Evolutionary conservation across 2,797 vertebrate species (phyloP).

Genomic region (Cetoscarus ocellatus): DNA sequence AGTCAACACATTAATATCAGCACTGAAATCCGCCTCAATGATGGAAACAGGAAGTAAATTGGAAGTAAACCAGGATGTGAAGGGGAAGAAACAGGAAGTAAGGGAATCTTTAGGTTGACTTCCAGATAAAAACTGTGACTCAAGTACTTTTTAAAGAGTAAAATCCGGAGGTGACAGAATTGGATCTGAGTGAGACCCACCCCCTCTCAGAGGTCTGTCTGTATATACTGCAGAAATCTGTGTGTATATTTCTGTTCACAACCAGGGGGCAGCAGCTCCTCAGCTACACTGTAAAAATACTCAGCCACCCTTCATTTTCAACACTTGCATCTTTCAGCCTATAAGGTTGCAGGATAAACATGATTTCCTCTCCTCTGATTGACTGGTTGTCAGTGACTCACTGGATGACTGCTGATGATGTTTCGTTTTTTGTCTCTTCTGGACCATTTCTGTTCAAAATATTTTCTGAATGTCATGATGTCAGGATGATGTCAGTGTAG

Average conservation of each 20-base stretch:
- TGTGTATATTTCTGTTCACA: conserved; percentile 82
- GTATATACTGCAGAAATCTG: conserved; percentile 82
- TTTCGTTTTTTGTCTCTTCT: conserved; percentile 40
- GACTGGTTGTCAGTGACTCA: conserved; percentile 41
- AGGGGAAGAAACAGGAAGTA: neutral
- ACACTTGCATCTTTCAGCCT: conserved; percentile 33
- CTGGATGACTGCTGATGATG: conserved; percentile 49
- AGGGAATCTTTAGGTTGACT: neutral
- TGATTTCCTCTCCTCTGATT: conserved; percentile 33
- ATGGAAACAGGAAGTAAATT: neutral
- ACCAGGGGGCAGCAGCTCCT: conserved; percentile 43
- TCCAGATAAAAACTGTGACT: conserved; percentile 53
- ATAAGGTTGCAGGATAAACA: conserved; percentile 16
- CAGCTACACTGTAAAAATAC: conserved; percentile 55
- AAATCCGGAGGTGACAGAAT: neutral
- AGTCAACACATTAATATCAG: neutral
- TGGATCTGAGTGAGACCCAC: conserved; percentile 16
- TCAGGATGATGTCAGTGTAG: conserved; percentile 37
- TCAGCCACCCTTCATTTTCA: conserved; percentile 13
- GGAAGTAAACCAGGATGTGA: neutral
- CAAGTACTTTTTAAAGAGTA: conserved; percentile 8
- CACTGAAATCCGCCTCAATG: neutral
- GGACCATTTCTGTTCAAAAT: conserved; percentile 64
- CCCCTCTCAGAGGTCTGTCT: conserved; percentile 36
- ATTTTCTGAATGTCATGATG: conserved; percentile 51